phyloP scores from a whole-genome alignment of 2,797 vertebrate genomes.

The Danio jaintianensis region DNA sequence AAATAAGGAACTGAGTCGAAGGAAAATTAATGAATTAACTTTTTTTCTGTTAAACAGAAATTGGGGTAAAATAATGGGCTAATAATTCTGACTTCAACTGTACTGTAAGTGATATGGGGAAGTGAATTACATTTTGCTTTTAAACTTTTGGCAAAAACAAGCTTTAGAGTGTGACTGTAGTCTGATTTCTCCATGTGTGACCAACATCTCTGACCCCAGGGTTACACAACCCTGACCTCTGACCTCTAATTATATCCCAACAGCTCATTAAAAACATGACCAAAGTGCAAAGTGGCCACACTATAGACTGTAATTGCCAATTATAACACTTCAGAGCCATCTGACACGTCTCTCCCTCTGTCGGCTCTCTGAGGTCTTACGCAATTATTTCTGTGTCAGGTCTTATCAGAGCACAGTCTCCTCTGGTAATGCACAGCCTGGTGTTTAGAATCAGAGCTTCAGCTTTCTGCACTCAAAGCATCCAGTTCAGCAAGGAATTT shows the following conservation, averaged over 20 bases:
- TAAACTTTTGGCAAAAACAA: no score
- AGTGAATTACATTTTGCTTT: no score
- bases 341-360: not conserved
- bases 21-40: no score
- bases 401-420: conserved; percentile 6
- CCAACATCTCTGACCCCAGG: not conserved
- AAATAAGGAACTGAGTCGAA: no score
- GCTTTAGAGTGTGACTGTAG: not conserved
- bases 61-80: no score
- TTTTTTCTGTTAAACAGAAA: no score
- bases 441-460: not conserved
- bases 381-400: conserved; percentile 17
- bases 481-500: no score
- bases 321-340: conserved; percentile 6
- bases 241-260: conserved; percentile 10
- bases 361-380: not conserved
- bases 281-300: conserved; percentile 1
- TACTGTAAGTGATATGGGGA: no score
- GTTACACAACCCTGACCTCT: conserved; percentile 3
- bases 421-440: conserved; percentile 8
- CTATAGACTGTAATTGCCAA: not conserved
- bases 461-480: not conserved
- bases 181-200: not conserved
- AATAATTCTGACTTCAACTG: no score
- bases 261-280: not conserved